Conservation (phyloP, 2,888 invertebrate species). For the Microplitis deprimator region DNA sequence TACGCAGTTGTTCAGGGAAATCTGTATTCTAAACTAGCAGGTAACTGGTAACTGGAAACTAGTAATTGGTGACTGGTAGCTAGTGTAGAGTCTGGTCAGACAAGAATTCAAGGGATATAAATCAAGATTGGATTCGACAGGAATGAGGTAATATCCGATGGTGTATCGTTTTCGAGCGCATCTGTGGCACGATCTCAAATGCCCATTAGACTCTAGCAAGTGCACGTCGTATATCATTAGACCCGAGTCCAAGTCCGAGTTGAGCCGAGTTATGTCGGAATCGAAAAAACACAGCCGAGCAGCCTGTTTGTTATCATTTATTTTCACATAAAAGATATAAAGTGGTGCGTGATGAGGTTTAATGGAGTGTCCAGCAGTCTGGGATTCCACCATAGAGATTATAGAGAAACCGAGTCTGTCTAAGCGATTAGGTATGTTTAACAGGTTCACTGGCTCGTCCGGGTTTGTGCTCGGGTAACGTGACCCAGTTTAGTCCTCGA, state of each 20-base stretch:
- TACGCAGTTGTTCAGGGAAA: too few relatives aligned
- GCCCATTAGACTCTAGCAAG: not conserved
- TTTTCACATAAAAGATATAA: not conserved
- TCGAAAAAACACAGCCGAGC: too few relatives aligned
- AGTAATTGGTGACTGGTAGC: not conserved
- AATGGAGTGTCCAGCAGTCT: not conserved
- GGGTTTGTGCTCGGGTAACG: constrained; percentile 30
- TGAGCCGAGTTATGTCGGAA: too few relatives aligned
- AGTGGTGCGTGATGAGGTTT: not conserved
- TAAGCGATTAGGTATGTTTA: constrained; percentile 50
- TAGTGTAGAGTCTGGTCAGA: not conserved
- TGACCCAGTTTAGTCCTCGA: constrained; percentile 48
- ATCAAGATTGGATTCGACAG: not conserved
- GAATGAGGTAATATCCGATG: constrained; percentile 12
- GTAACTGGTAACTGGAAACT: too few relatives aligned
- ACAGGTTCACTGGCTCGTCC: constrained; percentile 44
- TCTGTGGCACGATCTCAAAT: constrained; percentile 9
- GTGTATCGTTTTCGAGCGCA: not conserved
- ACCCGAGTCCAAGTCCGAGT: not conserved
- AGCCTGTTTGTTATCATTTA: not conserved
- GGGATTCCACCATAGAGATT: not conserved
- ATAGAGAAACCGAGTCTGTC: not conserved
- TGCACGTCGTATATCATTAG: not conserved
- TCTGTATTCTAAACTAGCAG: too few relatives aligned
- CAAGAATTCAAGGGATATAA: constrained; percentile 3